Evolutionary conservation across 2,888 invertebrate genomes (phyloP), one percentile per base, ranked within the genome.

Genomic region (Drosophila neotestacea): DNA sequence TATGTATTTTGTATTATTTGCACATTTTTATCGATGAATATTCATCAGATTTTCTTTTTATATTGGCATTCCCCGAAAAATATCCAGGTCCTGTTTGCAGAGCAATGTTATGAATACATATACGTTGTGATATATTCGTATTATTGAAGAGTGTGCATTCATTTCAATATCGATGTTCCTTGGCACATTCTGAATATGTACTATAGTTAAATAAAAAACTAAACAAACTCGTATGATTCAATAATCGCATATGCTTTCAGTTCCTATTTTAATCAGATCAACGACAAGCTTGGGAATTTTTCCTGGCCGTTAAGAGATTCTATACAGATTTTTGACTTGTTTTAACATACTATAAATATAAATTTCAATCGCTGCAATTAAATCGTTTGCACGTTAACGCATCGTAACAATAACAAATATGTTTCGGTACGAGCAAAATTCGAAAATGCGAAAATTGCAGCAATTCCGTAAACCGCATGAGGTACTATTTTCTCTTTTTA

Each of bases 341-440:
- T 22, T n/a, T 42, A 5, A 22, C 6, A 27, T 22, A 22, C 22
- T 22, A 22, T 44, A 13, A 39, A 42, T 66, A 54, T 42, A 38
- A 52, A 56, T 48, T 71, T 71, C 63, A 87, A 85, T 70, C 64
- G 50, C 47, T 62, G 68, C 67, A 77, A 81, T 86, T 78, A 87
- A 81, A 73, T 68, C 73, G 64, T 69, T 77, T 60, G 69, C 70
- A 58, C 68, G 47, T 51, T 28, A 34, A 47, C 28, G n/a, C 44
- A 56, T 13, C 34, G 32, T 16, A 13, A 41, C 47, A 74, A 69
- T 61, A 66, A 65, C 48, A 30, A 47, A 50, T 16, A 9, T 27
- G 11, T 13, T 34, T 30, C 1, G 22, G 1, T 47, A 13, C 41
- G 9, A 38, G 42, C 42, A 62, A 62, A 60, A 52, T 50, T 64